Conservation (phyloP, 1,140 invertebrate species). For the Acromyrmex heyeri region DNA sequence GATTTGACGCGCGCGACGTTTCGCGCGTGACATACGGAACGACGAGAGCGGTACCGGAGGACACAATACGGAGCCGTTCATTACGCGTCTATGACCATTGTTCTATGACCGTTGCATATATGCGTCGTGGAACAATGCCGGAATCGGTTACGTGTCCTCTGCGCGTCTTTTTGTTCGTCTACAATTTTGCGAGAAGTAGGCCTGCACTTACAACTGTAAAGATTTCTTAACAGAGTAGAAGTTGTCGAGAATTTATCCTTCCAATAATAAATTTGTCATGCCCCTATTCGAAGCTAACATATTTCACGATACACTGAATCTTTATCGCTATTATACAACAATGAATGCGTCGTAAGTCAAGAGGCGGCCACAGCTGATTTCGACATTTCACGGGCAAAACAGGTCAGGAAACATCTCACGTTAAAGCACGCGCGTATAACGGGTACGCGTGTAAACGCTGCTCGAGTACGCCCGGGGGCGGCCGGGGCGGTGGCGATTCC, state of each 20-base stretch:
- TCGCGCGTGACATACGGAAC: conserved; percentile 74
- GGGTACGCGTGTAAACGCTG: conserved; percentile 70
- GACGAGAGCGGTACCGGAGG: conserved; percentile 59
- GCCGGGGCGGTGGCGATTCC: conserved; percentile 85
- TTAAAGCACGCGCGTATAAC: conserved; percentile 54
- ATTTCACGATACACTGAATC: not conserved
- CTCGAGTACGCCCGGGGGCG: conserved; percentile 85
- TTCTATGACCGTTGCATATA: conserved; percentile 65
- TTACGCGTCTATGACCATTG: conserved; percentile 79
- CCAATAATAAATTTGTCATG: not conserved
- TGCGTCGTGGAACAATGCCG: conserved; percentile 67
- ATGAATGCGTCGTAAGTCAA: not conserved
- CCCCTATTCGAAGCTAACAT: not conserved
- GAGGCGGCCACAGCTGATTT: conserved; percentile 7
- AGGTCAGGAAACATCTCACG: conserved; percentile 53
- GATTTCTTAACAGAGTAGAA: not conserved
- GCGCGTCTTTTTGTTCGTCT: not conserved
- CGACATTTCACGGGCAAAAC: conserved; percentile 31
- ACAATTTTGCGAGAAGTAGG: not conserved
- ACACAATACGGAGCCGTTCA: conserved; percentile 79
- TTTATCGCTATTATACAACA: not conserved
- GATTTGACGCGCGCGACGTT: conserved; percentile 57
- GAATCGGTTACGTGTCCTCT: conserved; percentile 3
- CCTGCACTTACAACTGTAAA: not conserved
- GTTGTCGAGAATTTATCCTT: not conserved